A percentile compares a stretch with the other conserved stretches of the same genome.
phyloP scores from a whole-genome alignment of 2,888 invertebrate genomes.

The Halictus ligatus region DNA sequence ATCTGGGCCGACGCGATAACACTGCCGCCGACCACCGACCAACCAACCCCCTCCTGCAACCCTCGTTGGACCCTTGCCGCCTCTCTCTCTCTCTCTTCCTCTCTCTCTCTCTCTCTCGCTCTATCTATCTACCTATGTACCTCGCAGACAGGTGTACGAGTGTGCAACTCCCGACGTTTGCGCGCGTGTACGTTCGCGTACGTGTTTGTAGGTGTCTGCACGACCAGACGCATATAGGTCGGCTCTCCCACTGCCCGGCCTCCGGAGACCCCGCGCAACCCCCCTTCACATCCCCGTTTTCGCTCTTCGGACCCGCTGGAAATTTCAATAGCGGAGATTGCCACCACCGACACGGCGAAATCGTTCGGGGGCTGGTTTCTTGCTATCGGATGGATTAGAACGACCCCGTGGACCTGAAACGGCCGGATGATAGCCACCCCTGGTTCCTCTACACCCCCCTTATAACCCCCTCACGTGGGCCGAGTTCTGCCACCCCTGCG shows the following conservation, averaged over 20 bases:
- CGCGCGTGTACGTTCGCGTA: neutral
- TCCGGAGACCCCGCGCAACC: conserved; percentile 49
- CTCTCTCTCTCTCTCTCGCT: neutral
- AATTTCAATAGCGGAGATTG: conserved; percentile 58
- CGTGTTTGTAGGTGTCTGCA: neutral
- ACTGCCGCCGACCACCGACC: conserved; percentile 69
- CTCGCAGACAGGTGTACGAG: conserved; percentile 23
- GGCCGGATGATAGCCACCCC: neutral
- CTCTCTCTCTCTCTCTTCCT: neutral
- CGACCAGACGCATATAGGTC: conserved; percentile 33
- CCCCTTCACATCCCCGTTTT: conserved; percentile 20
- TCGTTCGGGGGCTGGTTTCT: conserved; percentile 15
- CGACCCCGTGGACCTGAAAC: conserved; percentile 7
- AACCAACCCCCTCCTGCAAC: conserved; percentile 47
- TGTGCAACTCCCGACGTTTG: neutral
- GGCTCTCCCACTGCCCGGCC: conserved; percentile 25
- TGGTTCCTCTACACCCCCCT: neutral
- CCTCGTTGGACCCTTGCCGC: conserved; percentile 47
- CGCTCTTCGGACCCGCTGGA: conserved; percentile 49
- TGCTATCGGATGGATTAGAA: conserved; percentile 46
- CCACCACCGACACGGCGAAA: conserved; percentile 35
- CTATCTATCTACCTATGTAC: conserved; percentile 22
- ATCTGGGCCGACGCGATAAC: conserved; percentile 82
- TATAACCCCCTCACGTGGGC: neutral
- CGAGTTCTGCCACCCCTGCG: neutral